Percentiles rank a stretch among this genome's conserved stretches.
Evolutionary conservation across 2,888 invertebrate species (phyloP).

Genomic region (Drosophila paranaensis): DNA sequence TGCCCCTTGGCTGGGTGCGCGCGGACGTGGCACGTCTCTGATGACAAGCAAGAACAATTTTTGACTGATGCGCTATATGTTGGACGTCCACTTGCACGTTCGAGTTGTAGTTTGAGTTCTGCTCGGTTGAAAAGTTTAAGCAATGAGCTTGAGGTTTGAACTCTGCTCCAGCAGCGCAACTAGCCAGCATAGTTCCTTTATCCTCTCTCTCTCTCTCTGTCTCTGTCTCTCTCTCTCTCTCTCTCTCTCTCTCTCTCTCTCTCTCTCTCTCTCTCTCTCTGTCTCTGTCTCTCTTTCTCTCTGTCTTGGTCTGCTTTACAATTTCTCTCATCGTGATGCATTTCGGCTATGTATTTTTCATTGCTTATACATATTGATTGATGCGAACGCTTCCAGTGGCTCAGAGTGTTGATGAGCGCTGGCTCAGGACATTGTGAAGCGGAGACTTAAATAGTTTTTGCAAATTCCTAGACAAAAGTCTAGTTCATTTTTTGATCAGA

Average conservation of each 20-base stretch:
- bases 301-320: neutral
- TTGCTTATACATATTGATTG: constrained; percentile 69
- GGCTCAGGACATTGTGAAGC: neutral
- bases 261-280: constrained; percentile 5
- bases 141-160: constrained; percentile 60
- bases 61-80: constrained; percentile 78
- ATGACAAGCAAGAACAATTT: constrained; percentile 78
- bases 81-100: constrained; percentile 49
- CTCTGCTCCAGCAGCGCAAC: constrained; percentile 41
- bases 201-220: neutral
- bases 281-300: neutral
- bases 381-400: constrained; percentile 46
- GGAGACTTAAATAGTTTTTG: neutral
- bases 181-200: constrained; percentile 26
- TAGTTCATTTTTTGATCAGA: constrained; percentile 16
- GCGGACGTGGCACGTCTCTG: constrained; percentile 70
- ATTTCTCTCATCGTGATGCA: constrained; percentile 34
- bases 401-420: constrained; percentile 25
- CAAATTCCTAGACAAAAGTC: constrained; percentile 9
- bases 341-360: constrained; percentile 67
- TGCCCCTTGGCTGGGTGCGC: constrained; percentile 18
- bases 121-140: constrained; percentile 56
- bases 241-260: neutral
- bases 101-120: constrained; percentile 39
- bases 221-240: neutral